phyloP scores from a whole-genome alignment of 2,888 invertebrate genomes.

The Drosophila melanocephala region DNA sequence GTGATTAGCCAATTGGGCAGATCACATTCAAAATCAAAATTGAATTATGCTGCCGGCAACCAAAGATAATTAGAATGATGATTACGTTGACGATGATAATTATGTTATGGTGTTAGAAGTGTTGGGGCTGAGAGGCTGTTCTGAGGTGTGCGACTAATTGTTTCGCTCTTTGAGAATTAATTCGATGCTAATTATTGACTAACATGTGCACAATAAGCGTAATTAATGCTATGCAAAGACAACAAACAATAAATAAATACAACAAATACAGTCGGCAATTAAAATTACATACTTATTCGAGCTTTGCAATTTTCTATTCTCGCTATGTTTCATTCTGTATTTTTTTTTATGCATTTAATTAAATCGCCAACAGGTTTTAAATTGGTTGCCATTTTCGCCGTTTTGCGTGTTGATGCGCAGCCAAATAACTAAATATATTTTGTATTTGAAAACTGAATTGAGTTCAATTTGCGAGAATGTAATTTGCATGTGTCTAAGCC shows the following conservation, averaged over 20 bases:
- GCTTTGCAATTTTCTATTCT: conserved; percentile 34
- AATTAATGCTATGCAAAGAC: conserved; percentile 60
- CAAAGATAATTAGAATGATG: conserved; percentile 20
- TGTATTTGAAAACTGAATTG: conserved; percentile 48
- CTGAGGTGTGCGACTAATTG: conserved; percentile 69
- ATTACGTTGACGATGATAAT: conserved; percentile 9
- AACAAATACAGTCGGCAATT: conserved; percentile 46
- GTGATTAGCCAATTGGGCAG: conserved; percentile 60
- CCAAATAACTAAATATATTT: conserved; percentile 1
- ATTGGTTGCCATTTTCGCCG: conserved; percentile 12
- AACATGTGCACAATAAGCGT: conserved; percentile 67
- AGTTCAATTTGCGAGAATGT: conserved; percentile 32
- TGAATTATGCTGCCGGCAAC: conserved; percentile 54
- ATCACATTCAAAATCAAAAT: conserved; percentile 65
- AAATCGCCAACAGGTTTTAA: conserved; percentile 43
- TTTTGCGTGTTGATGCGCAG: not conserved
- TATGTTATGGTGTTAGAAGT: conserved; percentile 11
- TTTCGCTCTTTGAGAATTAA: conserved; percentile 72
- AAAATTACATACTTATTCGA: conserved; percentile 45
- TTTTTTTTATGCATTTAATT: conserved; percentile 46
- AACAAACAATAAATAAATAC: conserved; percentile 15
- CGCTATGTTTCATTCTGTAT: not conserved
- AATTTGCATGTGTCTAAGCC: conserved; percentile 26
- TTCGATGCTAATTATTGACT: conserved; percentile 70
- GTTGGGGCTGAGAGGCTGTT: not conserved